A percentile compares a stretch with the other conserved stretches of the same genome.
phyloP scores from a whole-genome alignment of 2,113 vertebrate genomes.

The Amphiprion percula region DNA sequence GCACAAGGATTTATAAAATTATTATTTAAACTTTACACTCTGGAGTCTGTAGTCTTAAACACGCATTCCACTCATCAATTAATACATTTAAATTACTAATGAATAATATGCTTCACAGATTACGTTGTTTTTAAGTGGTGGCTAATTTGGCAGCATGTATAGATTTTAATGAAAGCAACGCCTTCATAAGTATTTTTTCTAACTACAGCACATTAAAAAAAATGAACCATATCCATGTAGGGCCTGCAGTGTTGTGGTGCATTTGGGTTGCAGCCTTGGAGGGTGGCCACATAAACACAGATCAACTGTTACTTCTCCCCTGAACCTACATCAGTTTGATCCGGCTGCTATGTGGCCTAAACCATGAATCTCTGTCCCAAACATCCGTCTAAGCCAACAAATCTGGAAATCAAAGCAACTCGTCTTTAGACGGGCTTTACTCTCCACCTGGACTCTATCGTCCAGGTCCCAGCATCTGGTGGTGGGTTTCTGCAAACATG shows the following conservation, averaged over 20 bases:
- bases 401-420: slow-evolving; percentile 20
- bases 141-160: neutral
- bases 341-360: neutral
- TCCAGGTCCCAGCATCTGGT: slow-evolving; percentile 27
- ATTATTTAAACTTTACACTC: too few relatives aligned
- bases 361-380: slow-evolving; percentile 10
- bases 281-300: neutral
- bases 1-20: too few relatives aligned
- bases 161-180: too few relatives aligned
- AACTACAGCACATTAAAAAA: neutral
- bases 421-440: slow-evolving; percentile 12
- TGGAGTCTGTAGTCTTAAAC: too few relatives aligned
- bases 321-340: slow-evolving; percentile 5
- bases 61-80: too few relatives aligned
- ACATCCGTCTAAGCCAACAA: slow-evolving; percentile 20
- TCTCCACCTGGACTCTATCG: slow-evolving; percentile 23
- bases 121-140: neutral
- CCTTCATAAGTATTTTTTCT: neutral
- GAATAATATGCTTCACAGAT: too few relatives aligned
- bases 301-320: neutral
- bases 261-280: neutral
- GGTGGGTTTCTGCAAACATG: slow-evolving; percentile 28
- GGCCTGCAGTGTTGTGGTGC: neutral
- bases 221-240: neutral
- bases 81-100: too few relatives aligned